Base-by-base conservation (phyloP, 2,113 vertebrate genomes). In the Sphyrna mokarran region DNA sequence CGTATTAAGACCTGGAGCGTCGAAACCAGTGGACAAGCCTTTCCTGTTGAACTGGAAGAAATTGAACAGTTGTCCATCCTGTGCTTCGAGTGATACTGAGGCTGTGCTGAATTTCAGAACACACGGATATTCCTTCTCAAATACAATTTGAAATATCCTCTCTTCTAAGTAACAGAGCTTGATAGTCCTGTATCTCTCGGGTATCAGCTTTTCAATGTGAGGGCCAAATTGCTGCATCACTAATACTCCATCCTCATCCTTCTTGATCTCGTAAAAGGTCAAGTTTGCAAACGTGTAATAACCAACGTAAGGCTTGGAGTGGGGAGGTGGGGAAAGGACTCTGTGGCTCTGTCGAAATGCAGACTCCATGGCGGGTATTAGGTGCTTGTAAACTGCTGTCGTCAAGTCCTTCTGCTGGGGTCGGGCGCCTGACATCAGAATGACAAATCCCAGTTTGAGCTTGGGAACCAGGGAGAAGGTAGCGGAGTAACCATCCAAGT, bases 191-290 rank as follows among this genome's bases (percentile, higher is more conserved):
- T 98, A 99, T 3, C 97, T 98, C 22, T 97, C 96, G 0, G 98
- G 98, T 90, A 99, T 98, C 78, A 98, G 96, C 93, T 97, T 96
- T 96, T 99, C 98, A 10, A 98, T 97, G 0, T 98, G 98, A 6
- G 98, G 98, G 43, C 98, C 98, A 95, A 99, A 99, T 96, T 99
- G 99, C 96, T 98, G 98, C 98, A 99, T 98, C 95, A 98, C 95
- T 95, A 99, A 97, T 43, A 98, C 98, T 9, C 98, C 98, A 0
- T 96, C 96, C 0, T 97, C 95, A 0, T 98, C 98, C 0, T 96
- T 97, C 96, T 97, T 98, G 96, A 99, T 98, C 97, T 99, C 98
- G 3, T 99, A 99, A 97, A 98, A 99, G 33, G 98, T 99, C 95
- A 98, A 96, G 93, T 99, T 99, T 86, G 97, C 97, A 48, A 98